phyloP scores from a whole-genome alignment of 2,797 vertebrate genomes.

The Euthynnus affinis region DNA sequence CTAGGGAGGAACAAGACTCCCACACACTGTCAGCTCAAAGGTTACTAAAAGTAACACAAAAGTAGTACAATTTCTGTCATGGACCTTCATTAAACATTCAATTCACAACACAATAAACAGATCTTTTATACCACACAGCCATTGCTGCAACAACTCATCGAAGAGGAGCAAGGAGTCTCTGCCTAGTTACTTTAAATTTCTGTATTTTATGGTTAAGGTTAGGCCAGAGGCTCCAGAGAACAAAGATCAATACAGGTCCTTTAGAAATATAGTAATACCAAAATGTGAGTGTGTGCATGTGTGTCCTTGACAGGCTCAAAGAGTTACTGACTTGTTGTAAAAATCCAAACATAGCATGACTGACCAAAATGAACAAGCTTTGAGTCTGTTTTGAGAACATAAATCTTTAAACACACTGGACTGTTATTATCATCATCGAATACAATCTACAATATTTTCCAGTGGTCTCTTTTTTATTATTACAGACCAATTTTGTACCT shows the following conservation, averaged over 20 bases:
- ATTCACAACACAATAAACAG: neutral
- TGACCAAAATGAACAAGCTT: neutral
- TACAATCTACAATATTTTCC: conserved; percentile 3
- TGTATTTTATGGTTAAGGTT: neutral
- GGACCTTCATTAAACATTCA: neutral
- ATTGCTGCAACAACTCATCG: neutral
- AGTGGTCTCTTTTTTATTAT: conserved; percentile 16
- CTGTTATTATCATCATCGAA: neutral
- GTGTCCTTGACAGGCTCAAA: neutral
- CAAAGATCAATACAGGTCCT: neutral
- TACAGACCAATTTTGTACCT: neutral
- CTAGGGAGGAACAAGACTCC: neutral
- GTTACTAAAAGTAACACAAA: neutral
- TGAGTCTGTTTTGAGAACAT: neutral
- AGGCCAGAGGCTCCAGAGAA: neutral
- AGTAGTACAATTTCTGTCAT: neutral
- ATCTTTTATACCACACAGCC: neutral
- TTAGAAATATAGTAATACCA: neutral
- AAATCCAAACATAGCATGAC: neutral
- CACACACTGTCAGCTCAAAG: neutral
- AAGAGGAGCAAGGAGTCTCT: neutral
- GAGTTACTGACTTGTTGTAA: neutral
- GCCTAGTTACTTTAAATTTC: neutral
- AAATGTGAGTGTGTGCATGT: neutral
- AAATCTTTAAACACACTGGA: neutral